These are phyloP conservation scores for Mythimna ferrago DNA, from an alignment of 2,888 invertebrate genomes.

Conservation along the genomic window DNA sequence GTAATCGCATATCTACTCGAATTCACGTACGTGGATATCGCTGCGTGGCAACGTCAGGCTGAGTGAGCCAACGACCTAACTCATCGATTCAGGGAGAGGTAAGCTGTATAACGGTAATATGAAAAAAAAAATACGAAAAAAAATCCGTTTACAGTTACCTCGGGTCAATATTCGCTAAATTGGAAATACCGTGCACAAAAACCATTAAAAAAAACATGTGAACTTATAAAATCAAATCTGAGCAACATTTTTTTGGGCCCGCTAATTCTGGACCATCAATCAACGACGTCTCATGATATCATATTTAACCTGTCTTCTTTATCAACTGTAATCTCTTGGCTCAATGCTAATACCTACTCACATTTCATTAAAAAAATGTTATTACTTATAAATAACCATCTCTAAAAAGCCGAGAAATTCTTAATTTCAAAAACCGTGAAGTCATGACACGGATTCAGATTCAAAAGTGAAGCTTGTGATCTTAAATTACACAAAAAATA, in stretches of 20 bases:
- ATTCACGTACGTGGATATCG: too few relatives aligned
- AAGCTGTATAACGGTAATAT: too few relatives aligned
- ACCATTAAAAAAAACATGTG: background rate
- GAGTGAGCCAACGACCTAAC: too few relatives aligned
- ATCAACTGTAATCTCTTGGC: background rate
- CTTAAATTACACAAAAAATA: background rate
- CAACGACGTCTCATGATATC: background rate
- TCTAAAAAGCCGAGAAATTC: background rate
- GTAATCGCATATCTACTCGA: too few relatives aligned
- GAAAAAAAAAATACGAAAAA: too few relatives aligned
- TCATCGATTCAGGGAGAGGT: too few relatives aligned
- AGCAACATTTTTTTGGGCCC: background rate
- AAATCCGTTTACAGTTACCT: too few relatives aligned
- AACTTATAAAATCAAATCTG: conserved; percentile 3
- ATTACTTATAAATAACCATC: conserved; percentile 4
- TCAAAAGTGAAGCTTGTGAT: background rate
- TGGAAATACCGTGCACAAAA: conserved; percentile 12
- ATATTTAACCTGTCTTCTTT: background rate
- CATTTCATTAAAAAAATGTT: background rate
- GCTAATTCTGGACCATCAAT: conserved; percentile 7
- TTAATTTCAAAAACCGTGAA: background rate
- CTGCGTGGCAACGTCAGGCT: too few relatives aligned
- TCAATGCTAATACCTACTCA: background rate
- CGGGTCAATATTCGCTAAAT: background rate
- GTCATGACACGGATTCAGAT: background rate